Evolutionary conservation across 1,140 invertebrate genomes (phyloP).

Genomic region (Gonatopus flavifemur): DNA sequence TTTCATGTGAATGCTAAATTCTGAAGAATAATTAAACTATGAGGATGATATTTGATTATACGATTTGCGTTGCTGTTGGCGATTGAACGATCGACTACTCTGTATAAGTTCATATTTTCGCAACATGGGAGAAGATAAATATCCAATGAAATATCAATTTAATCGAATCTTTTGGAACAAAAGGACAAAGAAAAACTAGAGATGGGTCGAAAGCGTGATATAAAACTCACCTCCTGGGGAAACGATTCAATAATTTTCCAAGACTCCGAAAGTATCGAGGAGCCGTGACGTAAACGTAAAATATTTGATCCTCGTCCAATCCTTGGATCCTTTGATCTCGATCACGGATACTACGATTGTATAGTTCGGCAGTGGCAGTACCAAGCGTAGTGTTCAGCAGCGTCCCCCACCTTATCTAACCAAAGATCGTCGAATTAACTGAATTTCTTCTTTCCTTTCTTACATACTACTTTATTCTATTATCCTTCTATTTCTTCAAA

Average conservation of each 20-base stretch:
- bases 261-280: conserved; percentile 47
- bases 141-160: no score
- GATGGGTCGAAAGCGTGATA: no score
- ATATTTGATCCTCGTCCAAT: conserved; percentile 38
- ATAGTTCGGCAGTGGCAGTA: conserved; percentile 29
- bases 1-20: no score
- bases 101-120: no score
- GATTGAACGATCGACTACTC: no score
- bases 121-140: no score
- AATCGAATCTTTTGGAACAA: no score
- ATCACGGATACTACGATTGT: conserved; percentile 29
- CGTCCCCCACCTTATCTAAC: conserved; percentile 51
- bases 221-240: conserved; percentile 39
- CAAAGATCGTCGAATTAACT: conserved; percentile 27
- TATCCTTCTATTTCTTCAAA: not conserved
- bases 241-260: conserved; percentile 45
- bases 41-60: no score
- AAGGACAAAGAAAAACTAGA: no score
- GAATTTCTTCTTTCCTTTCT: not conserved
- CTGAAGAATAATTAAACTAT: no score
- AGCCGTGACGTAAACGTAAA: conserved; percentile 47
- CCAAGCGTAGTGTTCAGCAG: conserved; percentile 41
- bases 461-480: not conserved
- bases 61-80: no score
- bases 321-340: conserved; percentile 17